Evolutionary conservation across 2,888 invertebrate species (phyloP).

Genomic region (Macrosoma leucophasiata): DNA sequence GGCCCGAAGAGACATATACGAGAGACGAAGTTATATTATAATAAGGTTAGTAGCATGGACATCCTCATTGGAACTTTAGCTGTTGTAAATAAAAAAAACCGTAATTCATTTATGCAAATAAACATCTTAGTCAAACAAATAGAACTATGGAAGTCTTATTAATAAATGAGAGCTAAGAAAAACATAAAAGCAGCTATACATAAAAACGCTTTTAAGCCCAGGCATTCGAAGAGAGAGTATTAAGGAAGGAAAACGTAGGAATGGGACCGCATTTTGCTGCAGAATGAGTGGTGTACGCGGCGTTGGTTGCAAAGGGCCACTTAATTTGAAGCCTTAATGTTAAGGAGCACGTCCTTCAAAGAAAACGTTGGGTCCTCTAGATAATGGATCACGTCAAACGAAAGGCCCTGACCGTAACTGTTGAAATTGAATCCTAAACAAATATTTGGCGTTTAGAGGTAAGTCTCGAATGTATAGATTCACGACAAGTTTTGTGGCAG

Average conservation of each 20-base stretch:
- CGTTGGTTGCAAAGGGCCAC: conserved; percentile 1
- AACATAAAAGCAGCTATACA: conserved; percentile 3
- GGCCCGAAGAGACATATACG: too few species aligned
- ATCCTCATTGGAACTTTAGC: not conserved
- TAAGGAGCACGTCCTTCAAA: too few species aligned
- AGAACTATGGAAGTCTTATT: not conserved
- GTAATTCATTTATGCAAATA: conserved; percentile 3
- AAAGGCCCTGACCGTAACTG: too few species aligned
- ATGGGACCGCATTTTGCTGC: conserved; percentile 2
- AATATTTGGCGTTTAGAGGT: too few species aligned
- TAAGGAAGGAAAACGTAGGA: conserved; percentile 7
- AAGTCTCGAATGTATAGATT: too few species aligned
- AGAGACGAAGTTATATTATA: too few species aligned
- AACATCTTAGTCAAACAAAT: not conserved
- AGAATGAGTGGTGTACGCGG: not conserved
- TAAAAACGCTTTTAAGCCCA: conserved; percentile 4
- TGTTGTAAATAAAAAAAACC: conserved; percentile 1
- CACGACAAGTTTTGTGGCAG: too few species aligned
- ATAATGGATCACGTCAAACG: too few species aligned
- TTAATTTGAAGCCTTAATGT: too few species aligned
- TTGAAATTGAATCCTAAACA: too few species aligned
- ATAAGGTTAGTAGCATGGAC: not conserved
- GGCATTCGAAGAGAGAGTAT: conserved; percentile 8
- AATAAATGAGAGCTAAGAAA: not conserved
- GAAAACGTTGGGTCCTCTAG: too few species aligned